Evolutionary conservation across 2,797 vertebrate genomes (phyloP), one percentile per base, ranked within the genome.

Genomic region (Percopsis omiscomaycus): DNA sequence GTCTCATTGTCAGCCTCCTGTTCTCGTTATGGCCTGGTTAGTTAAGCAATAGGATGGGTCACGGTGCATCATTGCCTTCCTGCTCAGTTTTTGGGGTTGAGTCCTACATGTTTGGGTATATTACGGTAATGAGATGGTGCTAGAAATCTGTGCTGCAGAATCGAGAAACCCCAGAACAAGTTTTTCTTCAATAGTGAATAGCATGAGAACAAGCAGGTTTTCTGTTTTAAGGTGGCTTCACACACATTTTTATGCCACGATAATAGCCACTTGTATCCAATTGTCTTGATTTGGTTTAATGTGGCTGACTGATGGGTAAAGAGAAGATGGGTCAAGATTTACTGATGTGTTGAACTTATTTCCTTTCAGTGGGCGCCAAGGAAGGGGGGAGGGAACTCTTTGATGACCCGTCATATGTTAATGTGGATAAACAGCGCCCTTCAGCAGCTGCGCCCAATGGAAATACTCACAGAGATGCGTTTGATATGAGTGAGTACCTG

Each of bases 351-450:
- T 56, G 15, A 3, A 50, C 45, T 56, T 51, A 53, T 61, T 15
- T 14, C 2, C 28, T 44, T 55, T 60, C 53, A 94, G 93, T 87
- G 16, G 90, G 92, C 61, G 92, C 84, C 55, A 94, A 93, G 85
- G 92, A 94, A 55, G 92, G 91, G 1, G 83, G 90, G 16, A 69
- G 83, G 0, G 96, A 96, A 48, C 87, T 97, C 58, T 97, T 98
- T 4, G 96, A 98, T 51, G 97, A 98, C 72, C 96, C 96, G 0
- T 99, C 97, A 0, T 99, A 99, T 0, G 97, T 99, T 72, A 99
- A 98, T 0, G 96, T 98, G 79, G 96, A 98, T 77, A 98, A 97
- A 79, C 78, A 92, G 3, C 93, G 95, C 64, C 92, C 86, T 16
- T 88, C 87, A 9, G 86, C 60, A 2, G 15, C 57, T 0, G 58